Conservation (phyloP, 2,888 invertebrate genomes). For the Nipponacmea schrenckii region DNA sequence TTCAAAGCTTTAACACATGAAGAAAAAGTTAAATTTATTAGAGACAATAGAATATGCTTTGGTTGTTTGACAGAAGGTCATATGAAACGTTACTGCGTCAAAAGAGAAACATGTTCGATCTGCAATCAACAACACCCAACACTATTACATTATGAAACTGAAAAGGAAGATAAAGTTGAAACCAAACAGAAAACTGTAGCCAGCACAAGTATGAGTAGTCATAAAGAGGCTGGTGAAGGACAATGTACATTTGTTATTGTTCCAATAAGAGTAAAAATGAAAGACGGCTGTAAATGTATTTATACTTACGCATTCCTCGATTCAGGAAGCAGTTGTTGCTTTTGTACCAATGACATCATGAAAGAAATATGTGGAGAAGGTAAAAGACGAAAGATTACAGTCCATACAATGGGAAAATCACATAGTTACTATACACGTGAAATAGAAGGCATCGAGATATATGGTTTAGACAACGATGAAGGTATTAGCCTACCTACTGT, state of each 20-base stretch:
- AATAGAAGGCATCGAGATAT: no score
- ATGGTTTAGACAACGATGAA: no score
- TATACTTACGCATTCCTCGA: conserved; percentile 21
- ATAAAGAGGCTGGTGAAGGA: neutral
- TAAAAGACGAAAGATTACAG: conserved; percentile 1
- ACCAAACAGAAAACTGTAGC: neutral
- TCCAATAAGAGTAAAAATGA: no score
- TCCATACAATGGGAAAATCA: no score
- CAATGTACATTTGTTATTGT: neutral
- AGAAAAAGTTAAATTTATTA: neutral
- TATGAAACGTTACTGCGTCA: neutral
- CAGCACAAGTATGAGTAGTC: neutral
- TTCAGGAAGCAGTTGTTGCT: conserved; percentile 14
- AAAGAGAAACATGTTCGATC: neutral
- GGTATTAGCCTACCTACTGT: no score
- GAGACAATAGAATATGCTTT: neutral
- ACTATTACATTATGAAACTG: neutral
- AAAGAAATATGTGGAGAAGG: neutral
- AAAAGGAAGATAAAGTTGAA: neutral
- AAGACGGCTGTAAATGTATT: neutral
- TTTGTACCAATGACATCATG: conserved; percentile 13
- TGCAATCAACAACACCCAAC: neutral
- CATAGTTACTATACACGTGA: no score
- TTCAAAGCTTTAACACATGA: neutral
- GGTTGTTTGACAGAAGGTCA: conserved; percentile 1